Conservation (phyloP, 2,113 vertebrate species). For the Microcebus griseorufus region DNA sequence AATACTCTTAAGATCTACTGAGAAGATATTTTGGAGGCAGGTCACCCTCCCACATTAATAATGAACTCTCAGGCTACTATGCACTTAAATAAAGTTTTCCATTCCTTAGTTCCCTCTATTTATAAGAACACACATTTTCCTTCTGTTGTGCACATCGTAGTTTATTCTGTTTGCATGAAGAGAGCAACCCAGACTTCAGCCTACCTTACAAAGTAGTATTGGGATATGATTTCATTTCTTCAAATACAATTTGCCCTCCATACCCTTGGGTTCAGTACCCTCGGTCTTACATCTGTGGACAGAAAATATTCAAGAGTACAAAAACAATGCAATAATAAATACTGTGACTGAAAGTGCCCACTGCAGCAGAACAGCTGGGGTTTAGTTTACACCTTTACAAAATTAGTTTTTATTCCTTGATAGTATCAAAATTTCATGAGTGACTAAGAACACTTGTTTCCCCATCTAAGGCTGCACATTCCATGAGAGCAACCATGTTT, state of each 20-base stretch:
- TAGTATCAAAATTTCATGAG: not conserved
- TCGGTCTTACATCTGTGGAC: no score
- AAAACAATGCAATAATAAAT: not conserved
- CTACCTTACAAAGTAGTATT: not conserved
- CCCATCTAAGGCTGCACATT: not conserved
- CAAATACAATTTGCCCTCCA: not conserved
- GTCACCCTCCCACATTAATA: not conserved
- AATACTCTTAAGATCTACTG: not conserved
- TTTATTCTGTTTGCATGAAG: not conserved
- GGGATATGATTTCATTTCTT: not conserved
- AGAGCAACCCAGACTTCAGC: not conserved
- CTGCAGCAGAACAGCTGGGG: not conserved
- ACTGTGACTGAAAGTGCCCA: not conserved
- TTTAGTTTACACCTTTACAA: not conserved
- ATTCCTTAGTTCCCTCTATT: not conserved
- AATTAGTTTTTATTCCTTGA: not conserved
- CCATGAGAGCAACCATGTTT: not conserved
- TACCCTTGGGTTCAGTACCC: no score
- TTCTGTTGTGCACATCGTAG: not conserved
- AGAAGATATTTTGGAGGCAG: not conserved
- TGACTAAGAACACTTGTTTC: not conserved
- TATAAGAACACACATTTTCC: not conserved
- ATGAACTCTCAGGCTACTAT: not conserved
- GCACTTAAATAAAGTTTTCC: not conserved
- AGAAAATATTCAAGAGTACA: no score